Percentiles rank a stretch among this genome's conserved stretches.
These are phyloP conservation scores for Ectemnius cavifrons DNA, from an alignment of 2,888 invertebrate species.

Conservation along the genomic window DNA sequence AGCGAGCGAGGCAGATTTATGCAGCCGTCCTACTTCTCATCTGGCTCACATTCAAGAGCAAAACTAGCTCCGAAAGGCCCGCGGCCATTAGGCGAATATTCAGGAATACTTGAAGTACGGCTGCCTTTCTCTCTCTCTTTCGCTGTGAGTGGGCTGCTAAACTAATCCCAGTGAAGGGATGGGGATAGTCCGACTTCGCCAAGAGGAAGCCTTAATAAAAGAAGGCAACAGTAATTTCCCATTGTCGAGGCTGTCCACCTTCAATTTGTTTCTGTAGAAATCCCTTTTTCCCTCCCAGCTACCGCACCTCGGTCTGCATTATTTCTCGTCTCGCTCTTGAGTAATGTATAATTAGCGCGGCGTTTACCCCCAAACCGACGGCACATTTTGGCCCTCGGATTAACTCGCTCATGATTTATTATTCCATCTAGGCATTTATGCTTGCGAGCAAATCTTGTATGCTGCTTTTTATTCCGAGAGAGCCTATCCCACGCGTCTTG, in stretches of 20 bases:
- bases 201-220: slow-evolving; percentile 41
- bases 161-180: slow-evolving; percentile 53
- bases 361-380: neutral
- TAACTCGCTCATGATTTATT: slow-evolving; percentile 58
- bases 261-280: slow-evolving; percentile 50
- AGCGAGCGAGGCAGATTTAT: slow-evolving; percentile 20
- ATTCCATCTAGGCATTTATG: slow-evolving; percentile 40
- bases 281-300: slow-evolving; percentile 36
- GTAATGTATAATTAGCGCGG: slow-evolving; percentile 35
- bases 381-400: slow-evolving; percentile 36
- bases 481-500: slow-evolving; percentile 28
- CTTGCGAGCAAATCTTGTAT: slow-evolving; percentile 32
- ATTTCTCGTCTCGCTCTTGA: neutral
- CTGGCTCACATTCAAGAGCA: slow-evolving; percentile 59
- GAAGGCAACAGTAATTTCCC: slow-evolving; percentile 50
- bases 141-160: slow-evolving; percentile 34
- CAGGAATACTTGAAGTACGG: slow-evolving; percentile 25
- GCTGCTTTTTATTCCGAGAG: neutral
- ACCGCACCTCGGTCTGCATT: slow-evolving; percentile 20
- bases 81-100: slow-evolving; percentile 58
- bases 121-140: slow-evolving; percentile 28
- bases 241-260: slow-evolving; percentile 40
- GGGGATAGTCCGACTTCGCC: slow-evolving; percentile 27
- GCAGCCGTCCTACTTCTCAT: slow-evolving; percentile 44
- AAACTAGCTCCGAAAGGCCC: slow-evolving; percentile 53